These are phyloP conservation scores for Pandion haliaetus DNA, from an alignment of 2,113 vertebrate genomes.

Conservation along the genomic window DNA sequence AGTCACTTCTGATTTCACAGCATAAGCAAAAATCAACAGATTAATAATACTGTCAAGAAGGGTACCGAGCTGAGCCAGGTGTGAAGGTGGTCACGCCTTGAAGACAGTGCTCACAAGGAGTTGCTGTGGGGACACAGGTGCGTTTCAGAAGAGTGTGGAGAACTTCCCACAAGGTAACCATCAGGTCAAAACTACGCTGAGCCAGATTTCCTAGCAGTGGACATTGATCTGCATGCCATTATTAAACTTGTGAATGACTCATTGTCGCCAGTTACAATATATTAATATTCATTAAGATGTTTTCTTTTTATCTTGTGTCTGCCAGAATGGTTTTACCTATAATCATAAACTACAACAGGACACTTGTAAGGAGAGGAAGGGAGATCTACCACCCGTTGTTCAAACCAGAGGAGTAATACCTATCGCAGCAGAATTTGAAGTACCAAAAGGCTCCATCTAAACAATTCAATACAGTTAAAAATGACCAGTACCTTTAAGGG, in stretches of 20 bases:
- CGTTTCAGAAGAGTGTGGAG: not conserved
- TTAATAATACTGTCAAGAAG: not conserved
- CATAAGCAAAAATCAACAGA: not conserved
- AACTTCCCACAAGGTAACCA: not conserved
- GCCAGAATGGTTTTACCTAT: conserved; percentile 15
- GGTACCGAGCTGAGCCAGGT: not conserved
- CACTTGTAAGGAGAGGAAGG: not conserved
- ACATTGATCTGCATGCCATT: not conserved
- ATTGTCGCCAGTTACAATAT: not conserved
- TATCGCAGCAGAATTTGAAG: not conserved
- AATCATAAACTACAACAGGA: conserved; percentile 26
- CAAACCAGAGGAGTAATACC: not conserved
- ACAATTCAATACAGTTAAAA: not conserved
- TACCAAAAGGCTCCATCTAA: not conserved
- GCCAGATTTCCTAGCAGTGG: not conserved
- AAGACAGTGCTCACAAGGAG: not conserved
- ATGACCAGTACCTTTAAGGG: not conserved
- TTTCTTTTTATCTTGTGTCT: conserved; percentile 44
- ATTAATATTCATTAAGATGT: conserved; percentile 49
- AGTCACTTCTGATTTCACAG: not conserved
- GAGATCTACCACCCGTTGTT: not conserved
- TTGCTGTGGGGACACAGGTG: not conserved
- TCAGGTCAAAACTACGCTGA: not conserved
- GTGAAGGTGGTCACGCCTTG: not conserved
- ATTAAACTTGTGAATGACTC: not conserved